phyloP scores from a whole-genome alignment of 2,113 vertebrate genomes.

The Phocoena sinus region DNA sequence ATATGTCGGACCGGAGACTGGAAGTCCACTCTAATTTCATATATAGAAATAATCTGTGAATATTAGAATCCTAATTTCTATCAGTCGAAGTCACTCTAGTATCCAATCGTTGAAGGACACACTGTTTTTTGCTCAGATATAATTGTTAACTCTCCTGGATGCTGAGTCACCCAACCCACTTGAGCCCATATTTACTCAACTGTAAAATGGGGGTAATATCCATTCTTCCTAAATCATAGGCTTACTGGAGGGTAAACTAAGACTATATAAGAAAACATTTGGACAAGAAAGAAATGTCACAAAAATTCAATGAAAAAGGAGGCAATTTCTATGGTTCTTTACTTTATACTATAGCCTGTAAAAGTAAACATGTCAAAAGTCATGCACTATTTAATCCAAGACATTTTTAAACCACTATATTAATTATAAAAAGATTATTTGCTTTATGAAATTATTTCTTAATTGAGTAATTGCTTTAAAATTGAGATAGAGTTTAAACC shows the following conservation, averaged over 20 bases:
- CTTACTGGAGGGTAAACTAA: background rate
- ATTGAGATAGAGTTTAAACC: background rate
- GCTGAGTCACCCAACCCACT: background rate
- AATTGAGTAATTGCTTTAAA: background rate
- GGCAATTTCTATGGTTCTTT: background rate
- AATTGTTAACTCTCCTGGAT: background rate
- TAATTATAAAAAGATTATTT: conserved; percentile 8
- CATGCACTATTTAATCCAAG: background rate
- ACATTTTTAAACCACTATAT: background rate
- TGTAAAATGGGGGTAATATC: background rate
- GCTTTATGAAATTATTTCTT: conserved; percentile 19
- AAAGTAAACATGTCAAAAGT: conserved; percentile 16
- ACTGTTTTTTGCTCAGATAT: background rate
- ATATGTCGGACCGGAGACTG: background rate
- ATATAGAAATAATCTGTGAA: background rate
- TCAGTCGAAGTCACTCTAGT: background rate
- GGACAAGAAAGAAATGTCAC: background rate
- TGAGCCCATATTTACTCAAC: conserved; percentile 10
- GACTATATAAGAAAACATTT: background rate
- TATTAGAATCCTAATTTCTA: background rate
- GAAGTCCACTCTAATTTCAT: background rate
- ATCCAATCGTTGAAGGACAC: background rate
- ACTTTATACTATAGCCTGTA: background rate
- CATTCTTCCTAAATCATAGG: background rate
- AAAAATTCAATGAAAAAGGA: background rate